Base-by-base conservation (phyloP, 2,888 invertebrate species). In the Tetragnatha montana region DNA sequence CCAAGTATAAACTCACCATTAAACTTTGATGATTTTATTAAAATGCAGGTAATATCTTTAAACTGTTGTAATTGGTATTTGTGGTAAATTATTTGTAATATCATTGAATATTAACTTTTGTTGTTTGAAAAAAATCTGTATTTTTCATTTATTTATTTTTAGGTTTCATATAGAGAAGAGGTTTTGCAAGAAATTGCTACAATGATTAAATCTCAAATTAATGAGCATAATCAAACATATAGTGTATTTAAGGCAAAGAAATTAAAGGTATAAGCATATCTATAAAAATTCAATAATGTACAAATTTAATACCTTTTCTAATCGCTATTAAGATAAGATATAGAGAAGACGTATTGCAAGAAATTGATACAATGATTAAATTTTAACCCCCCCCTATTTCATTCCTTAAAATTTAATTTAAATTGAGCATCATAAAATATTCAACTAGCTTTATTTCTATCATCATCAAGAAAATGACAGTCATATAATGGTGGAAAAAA, bases 1-100 rank as follows among this genome's bases (percentile, higher is more conserved):
- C 47, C 49, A 17, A 2, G 68, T n/a, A 68, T 88, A 8, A 49
- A 68, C 35, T 19, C 21, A 79, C 80, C 79, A 0, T 6, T 70
- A 8, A 69, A 88, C 19, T 83, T 21, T 83, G n/a, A 4, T 8
- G 69, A 88, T 49, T 88, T 83, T 80, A n/a, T 88, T 60, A 21
- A 78, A 79, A 79, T 74, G 47, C 88, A 88, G 83, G 88, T 88
- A 83, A 4, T 4, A 4, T 35, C 35, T 35, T 35, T 17, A 60
- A 60, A 60, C 60, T 60, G 10, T 4, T 60, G 6, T 60, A 4
- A 60, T 6, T 60, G 6, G 12, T 17, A 60, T 60, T 6, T 60
- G 7, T 60, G 4, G 10, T 60, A 60, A 60, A 60, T 60, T 60
- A 35, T 35, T 35, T 35, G 35, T 35, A 35, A 35, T 35, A 35